Evolutionary conservation across 2,797 vertebrate genomes (phyloP), one percentile per base, ranked within the genome.

Genomic region (Prunella strophiata): DNA sequence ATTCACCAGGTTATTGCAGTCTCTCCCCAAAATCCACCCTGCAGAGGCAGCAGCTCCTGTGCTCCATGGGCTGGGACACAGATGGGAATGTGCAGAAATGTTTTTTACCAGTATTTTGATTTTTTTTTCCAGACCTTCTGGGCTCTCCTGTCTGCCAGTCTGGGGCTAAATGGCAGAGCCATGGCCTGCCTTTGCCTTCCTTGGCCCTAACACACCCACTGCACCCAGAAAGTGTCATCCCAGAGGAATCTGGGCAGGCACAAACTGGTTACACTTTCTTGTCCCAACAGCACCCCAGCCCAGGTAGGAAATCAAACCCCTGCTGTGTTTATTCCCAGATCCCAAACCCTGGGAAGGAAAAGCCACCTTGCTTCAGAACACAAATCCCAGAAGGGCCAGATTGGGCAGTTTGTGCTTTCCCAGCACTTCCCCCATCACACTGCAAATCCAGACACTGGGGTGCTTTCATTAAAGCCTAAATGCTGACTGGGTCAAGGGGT

Each of bases 11-110:
- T 58, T 62, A 32, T 38, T 29, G n/a, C 10, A 40, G 50, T 12
- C 14, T 61, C 32, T 72, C 34, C 72, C 38, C 42, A 40, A 25
- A 79, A 42, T 11, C 27, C 50, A 36, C n/a, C 26, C 48, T 55
- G 42, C 42, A 74, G 32, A n/a, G 27, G 43, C 54, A 75, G 58
- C 21, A 7, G 18, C 7, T 20, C 19, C 22, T 1, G 1, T 5
- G 2, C 48, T 71, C 23, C 0, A 16, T 0, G 0, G n/a, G 36
- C 25, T 23, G 23, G 34, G 16, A 68, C 42, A 72, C 3, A 2
- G 58, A 36, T 16, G 26, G 52, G 18, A 32, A 51, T 8, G 21
- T 3, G n/a, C 11, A 70, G 59, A 57, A 74, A 70, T 1, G 4
- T 13, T 50, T 16, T 58, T 48, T 34, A 70, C 32, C 17, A 0